phyloP scores from a whole-genome alignment of 53 echinoderm and acorn worm species.

The Henricia sp. region DNA sequence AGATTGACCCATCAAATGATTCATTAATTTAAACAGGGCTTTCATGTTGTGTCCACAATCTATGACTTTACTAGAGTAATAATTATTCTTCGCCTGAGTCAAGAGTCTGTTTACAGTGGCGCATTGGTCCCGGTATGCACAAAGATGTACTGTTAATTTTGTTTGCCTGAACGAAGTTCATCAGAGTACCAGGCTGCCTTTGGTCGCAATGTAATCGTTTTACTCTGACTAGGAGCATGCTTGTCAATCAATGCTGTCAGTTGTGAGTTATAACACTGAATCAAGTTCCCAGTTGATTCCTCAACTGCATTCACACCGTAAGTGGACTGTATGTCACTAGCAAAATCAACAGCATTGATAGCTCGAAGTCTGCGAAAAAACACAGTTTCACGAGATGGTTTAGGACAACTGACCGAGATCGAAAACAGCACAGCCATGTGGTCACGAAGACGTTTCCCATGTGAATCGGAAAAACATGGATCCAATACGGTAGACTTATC shows the following conservation, averaged over 20 bases:
- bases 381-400: constrained; percentile 8
- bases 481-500: constrained; percentile 30
- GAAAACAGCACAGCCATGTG: constrained; percentile 13
- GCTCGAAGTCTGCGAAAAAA: constrained; percentile 17
- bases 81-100: constrained; percentile 17
- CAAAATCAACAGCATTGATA: constrained; percentile 1
- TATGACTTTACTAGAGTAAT: constrained; percentile 23
- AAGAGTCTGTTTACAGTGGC: constrained; percentile 17
- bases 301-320: neutral
- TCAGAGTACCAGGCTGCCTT: constrained; percentile 40
- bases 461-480: constrained; percentile 62
- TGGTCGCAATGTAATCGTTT: constrained; percentile 40
- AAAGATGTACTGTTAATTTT: too few species aligned
- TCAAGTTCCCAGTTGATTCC: neutral
- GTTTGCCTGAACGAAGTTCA: constrained; percentile 32
- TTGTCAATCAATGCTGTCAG: neutral
- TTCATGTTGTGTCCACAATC: neutral
- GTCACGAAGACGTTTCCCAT: constrained; percentile 62
- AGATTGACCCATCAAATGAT: neutral
- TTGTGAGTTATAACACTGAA: constrained; percentile 6
- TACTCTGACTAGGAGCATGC: constrained; percentile 12
- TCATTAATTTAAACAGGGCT: constrained; percentile 10
- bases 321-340: neutral
- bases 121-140: too few species aligned
- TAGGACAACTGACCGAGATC: constrained; percentile 5